Evolutionary conservation across 2,888 invertebrate species (phyloP), one percentile per base, ranked within the genome.

Genomic region (Galerucella calmariensis): DNA sequence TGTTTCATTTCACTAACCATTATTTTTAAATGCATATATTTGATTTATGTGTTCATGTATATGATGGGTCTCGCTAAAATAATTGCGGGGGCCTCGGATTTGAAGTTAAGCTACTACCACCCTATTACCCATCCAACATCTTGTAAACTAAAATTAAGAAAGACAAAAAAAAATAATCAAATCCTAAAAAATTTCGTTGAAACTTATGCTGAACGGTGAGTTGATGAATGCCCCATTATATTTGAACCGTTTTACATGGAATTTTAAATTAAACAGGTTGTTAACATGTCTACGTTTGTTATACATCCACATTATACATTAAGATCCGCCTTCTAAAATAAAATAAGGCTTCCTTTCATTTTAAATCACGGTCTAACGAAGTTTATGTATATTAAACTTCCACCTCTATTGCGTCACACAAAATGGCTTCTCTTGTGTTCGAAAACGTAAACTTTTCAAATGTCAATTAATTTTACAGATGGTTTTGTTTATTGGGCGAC

Each of bases 191-290:
- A 10, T 41, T 12, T 9, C n/a, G 69, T 53, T 61, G 62, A 41
- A 41, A n/a, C n/a, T 27, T 8, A 24, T 59, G 12, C 51, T 51
- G 63, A 16, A 63, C 73, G 78, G 74, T 69, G 73, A 69, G 73
- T 68, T 71, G 74, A 78, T 78, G 77, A 78, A 78, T 76, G 75
- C 74, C 46, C 44, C 73, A 77, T 76, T 79, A 75, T 79, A 72
- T 69, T 16, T 69, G 62, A 63, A 58, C 70, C 51, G 67, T 56
- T 69, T 67, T 76, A 75, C 74, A 78, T 71, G 80, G 80, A 82
- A 81, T 82, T 81, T 81, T 81, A 82, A 82, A 83, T 82, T 80
- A 81, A 81, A 82, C 82, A 82, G 83, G 81, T 83, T 82, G 82
- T 82, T 81, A 81, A 80, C 81, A 81, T 82, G 80, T 81, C 79